Base-by-base conservation (phyloP, 2,113 vertebrate genomes). In the Oryzias woworae region DNA sequence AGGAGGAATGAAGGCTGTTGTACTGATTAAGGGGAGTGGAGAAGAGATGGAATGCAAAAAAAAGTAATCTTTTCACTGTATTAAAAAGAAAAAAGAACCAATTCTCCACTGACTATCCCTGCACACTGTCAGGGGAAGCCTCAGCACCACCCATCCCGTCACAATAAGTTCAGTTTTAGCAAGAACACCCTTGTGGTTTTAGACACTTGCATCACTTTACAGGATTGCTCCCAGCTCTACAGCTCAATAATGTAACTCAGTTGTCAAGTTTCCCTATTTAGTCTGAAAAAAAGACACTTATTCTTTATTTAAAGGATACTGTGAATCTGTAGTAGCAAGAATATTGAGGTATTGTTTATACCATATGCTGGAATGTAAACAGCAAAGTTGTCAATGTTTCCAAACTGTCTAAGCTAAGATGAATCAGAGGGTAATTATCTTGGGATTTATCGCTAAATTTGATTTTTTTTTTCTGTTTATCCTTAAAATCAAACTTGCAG, bases 41-140 rank as follows among this genome's bases (percentile, higher is more conserved):
- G 74, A 62, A 61, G 59, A 53, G 73, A 69, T 68, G 70, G 68
- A 80, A 64, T 14, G 41, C 53, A 71, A 70, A 66, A 72, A 18
- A 75, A 61, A 73, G 61, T 57, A 72, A 82, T 82, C 62, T 71
- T 41, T 50, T 55, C 41, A 28, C 5, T 28, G 5, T 28, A 28
- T 4, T 6, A 1, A 28, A 28, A 28, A 28, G 20, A 20, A 20
- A 20, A 28, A 28, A 48, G 12, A 57, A 71, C 18, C 23, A 17
- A 2, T 3, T 20, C 24, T 78, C 58, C 26, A 4, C 26, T 26
- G 26, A 4, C 26, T 26, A 26, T 26, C 26, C 5, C 26, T 1
- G 20, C 20, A 20, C 20, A 20, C 20, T 20, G 20, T 26, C 26
- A 26, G 26, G 3, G 26, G 3, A 3, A 26, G 26, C 26, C 5